A percentile compares a stretch with the other conserved stretches of the same genome.
These are phyloP conservation scores for Wiebesia pumilae DNA, from an alignment of 1,140 invertebrate genomes.

Conservation along the genomic window DNA sequence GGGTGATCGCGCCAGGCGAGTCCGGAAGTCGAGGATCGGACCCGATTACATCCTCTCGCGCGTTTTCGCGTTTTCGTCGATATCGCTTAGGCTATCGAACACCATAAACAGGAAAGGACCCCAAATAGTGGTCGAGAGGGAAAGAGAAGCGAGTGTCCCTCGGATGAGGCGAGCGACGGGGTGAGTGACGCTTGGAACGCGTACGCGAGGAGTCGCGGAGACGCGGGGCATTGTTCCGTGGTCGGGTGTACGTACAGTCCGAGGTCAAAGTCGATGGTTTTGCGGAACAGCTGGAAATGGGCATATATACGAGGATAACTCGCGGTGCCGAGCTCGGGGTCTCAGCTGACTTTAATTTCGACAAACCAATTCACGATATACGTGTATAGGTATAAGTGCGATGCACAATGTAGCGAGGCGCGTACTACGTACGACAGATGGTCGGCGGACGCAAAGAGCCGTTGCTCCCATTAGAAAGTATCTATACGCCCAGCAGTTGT, in stretches of 20 bases:
- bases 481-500: conserved; percentile 64
- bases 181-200: neutral
- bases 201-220: conserved; percentile 2
- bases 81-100: no score
- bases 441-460: conserved; percentile 71
- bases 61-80: no score
- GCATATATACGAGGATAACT: conserved; percentile 45
- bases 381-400: neutral
- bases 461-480: conserved; percentile 74
- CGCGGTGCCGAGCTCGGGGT: conserved; percentile 55
- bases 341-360: conserved; percentile 74
- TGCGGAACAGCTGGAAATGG: conserved; percentile 52
- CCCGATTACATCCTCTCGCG: no score
- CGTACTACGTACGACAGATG: conserved; percentile 69
- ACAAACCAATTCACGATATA: conserved; percentile 65
- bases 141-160: neutral
- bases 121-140: neutral
- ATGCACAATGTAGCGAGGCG: conserved; percentile 25
- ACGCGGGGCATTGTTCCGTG: conserved; percentile 10
- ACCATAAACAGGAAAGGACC: neutral
- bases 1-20: neutral
- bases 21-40: neutral
- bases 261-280: conserved; percentile 32
- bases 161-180: neutral
- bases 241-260: neutral